Conservation (phyloP, 2,797 vertebrate species). For the Aulostomus chinensis region DNA sequence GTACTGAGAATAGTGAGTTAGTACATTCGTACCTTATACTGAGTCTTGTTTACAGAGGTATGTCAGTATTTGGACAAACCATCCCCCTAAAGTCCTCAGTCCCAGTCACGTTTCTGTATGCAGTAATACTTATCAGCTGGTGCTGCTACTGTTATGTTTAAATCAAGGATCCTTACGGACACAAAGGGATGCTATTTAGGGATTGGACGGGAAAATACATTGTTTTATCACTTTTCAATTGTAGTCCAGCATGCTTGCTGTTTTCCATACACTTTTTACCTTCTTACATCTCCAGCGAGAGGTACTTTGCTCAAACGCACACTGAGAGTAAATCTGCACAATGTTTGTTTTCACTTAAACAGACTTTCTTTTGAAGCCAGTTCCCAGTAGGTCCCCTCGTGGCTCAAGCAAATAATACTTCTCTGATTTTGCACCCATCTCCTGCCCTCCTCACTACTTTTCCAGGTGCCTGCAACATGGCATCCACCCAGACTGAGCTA, state of each 20-base stretch:
- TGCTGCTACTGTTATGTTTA: no score
- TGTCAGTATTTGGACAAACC: no score
- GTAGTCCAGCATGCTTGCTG: no score
- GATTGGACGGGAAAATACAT: no score
- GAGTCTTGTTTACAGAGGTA: no score
- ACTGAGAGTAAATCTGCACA: not conserved
- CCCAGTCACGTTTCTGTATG: no score
- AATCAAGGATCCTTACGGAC: not conserved
- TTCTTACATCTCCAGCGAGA: not conserved
- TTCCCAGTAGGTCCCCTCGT: not conserved
- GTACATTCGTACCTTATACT: no score
- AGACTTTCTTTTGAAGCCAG: constrained; percentile 8
- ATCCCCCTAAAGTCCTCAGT: no score
- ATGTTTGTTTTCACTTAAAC: not conserved
- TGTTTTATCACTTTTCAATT: no score
- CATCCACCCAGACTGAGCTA: constrained; percentile 33
- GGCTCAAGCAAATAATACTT: constrained; percentile 5
- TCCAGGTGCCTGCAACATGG: constrained; percentile 21
- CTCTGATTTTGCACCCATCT: constrained; percentile 4
- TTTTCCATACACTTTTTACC: no score
- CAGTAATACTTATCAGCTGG: no score
- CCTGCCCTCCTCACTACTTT: constrained; percentile 16
- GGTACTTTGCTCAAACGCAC: not conserved
- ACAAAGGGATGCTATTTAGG: not conserved
- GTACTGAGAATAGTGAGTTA: no score